Evolutionary conservation across 1,140 invertebrate genomes (phyloP), one percentile per base, ranked within the genome.

Genomic region (Dinothrombium tinctorium): DNA sequence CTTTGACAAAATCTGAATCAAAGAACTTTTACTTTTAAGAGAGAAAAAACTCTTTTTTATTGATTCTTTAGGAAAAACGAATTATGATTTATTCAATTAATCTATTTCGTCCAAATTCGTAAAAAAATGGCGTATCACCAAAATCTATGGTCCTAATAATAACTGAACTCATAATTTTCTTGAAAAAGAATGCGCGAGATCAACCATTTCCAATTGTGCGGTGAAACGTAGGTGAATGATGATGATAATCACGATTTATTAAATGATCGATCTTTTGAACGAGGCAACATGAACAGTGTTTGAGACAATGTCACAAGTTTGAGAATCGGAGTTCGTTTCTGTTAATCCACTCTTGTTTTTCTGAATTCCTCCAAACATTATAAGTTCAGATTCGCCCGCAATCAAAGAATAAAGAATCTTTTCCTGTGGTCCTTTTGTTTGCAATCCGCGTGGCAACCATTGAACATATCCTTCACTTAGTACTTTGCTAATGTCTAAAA

Each of bases 311-410:
- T 28, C 26, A n/a, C n/a, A n/a, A 8, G 7, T 7, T 28, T 28
- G 7, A 8, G 7, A 8, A 28, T 28, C 26, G 7, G 26, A 7
- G n/a, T 28, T 28, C 26, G n/a, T 8, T 8, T 28, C n/a, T 8
- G 26, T 28, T 28, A 8, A n/a, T 8, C n/a, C n/a, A n/a, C 7
- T 28, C 7, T 24, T 38, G 3, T 25, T 24, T 24, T 23, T 24
- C 4, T 76, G 69, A 42, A 90, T 76, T 39, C 86, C 86, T 12
- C 84, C 87, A 65, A 94, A 94, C 61, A 95, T 74, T 35, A 94
- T 76, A 12, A 94, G 56, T 64, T 94, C 86, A 15, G 77, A 79
- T 52, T 80, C 75, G 33, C 84, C 86, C 38, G 74, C 66, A 2
- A 90, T 73, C 33, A 94, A 61, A 11, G 81, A 78, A 54, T 89